Evolutionary conservation across 2,888 invertebrate species (phyloP).

Genomic region (Tenthredo notha): DNA sequence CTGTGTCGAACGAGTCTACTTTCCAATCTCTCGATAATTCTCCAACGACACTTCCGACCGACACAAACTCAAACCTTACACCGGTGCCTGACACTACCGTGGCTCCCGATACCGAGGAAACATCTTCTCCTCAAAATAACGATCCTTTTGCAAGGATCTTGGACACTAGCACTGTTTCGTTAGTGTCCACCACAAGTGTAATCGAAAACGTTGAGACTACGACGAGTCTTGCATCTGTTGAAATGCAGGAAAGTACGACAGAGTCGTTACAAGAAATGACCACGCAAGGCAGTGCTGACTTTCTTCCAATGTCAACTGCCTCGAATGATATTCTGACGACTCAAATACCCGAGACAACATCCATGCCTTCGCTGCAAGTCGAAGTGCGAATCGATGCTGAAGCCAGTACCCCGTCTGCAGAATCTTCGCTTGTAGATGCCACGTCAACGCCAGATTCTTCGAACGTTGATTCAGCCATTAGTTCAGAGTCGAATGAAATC

Average conservation of each 20-base stretch:
- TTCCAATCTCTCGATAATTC: constrained; percentile 44
- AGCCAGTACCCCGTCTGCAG: background rate
- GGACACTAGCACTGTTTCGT: constrained; percentile 33
- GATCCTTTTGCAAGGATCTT: constrained; percentile 6
- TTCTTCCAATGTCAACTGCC: background rate
- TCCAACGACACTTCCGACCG: constrained; percentile 19
- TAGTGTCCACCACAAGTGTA: background rate
- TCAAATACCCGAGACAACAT: constrained; percentile 24
- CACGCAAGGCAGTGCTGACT: constrained; percentile 19
- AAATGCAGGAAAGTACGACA: background rate
- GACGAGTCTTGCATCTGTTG: background rate
- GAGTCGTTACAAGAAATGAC: constrained; percentile 20
- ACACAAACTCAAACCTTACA: constrained; percentile 34
- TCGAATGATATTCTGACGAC: constrained; percentile 26
- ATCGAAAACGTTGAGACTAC: constrained; percentile 9
- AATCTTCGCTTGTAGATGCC: background rate
- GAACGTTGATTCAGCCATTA: background rate
- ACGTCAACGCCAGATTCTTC: background rate
- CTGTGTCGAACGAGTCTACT: constrained; percentile 44
- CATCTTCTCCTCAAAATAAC: background rate
- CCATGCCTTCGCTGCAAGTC: constrained; percentile 24
- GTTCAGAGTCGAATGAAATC: constrained; percentile 22
- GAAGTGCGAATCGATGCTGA: constrained; percentile 16
- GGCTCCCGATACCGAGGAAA: background rate
- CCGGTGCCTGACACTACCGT: background rate